phyloP scores from a whole-genome alignment of 2,113 vertebrate species.

The Nesogale talazaci region DNA sequence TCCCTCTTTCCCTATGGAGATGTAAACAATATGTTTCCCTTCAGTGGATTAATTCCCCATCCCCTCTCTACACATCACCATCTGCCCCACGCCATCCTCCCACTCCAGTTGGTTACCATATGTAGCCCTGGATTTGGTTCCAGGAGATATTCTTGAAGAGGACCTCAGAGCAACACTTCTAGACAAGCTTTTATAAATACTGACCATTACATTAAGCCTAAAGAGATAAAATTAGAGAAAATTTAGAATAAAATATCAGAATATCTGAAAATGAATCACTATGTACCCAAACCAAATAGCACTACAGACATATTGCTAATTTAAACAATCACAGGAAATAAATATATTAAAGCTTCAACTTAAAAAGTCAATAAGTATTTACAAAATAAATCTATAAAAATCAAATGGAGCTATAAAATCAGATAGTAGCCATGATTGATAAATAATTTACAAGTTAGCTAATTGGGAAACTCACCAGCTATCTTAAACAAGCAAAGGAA shows the following conservation, averaged over 20 bases:
- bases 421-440: background rate
- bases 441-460: background rate
- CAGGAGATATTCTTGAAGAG: background rate
- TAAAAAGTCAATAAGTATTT: too few species aligned
- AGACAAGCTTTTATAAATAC: background rate
- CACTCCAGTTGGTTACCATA: too few species aligned
- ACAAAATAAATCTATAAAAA: background rate
- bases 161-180: background rate
- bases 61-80: too few species aligned
- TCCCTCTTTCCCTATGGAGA: too few species aligned
- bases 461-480: background rate
- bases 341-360: background rate
- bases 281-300: background rate
- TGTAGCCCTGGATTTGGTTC: too few species aligned
- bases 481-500: background rate
- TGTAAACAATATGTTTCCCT: too few species aligned
- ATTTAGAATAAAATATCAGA: constrained; percentile 3
- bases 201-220: background rate
- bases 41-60: too few species aligned
- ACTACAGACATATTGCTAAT: background rate
- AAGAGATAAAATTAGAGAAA: background rate
- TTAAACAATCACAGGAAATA: background rate
- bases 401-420: background rate
- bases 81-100: too few species aligned
- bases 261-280: background rate